Percentiles rank a stretch among this genome's conserved stretches.
Conservation (phyloP, 1,140 invertebrate species). For the Copidosoma floridanum region DNA sequence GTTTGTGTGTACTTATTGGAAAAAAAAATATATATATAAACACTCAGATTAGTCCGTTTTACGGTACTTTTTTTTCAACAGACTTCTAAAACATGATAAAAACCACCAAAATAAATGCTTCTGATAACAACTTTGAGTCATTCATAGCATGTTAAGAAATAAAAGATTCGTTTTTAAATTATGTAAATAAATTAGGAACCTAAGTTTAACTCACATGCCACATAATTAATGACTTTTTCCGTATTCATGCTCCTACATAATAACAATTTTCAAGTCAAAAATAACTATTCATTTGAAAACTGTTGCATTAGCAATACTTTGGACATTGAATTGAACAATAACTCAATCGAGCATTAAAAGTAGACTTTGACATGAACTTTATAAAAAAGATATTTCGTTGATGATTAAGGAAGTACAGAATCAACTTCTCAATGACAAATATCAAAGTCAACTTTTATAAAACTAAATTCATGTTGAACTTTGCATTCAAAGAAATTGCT, state of each 20-base stretch:
- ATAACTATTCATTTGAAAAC: background rate
- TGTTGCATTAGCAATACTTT: background rate
- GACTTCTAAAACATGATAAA: conserved; percentile 22
- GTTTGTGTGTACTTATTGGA: too few relatives aligned
- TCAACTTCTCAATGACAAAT: too few relatives aligned
- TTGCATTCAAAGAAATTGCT: background rate
- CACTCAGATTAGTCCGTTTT: background rate
- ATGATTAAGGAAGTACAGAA: too few relatives aligned
- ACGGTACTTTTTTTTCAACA: background rate
- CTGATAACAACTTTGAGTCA: too few relatives aligned
- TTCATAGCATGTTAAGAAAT: too few relatives aligned
- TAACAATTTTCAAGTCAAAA: background rate
- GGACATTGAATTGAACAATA: background rate
- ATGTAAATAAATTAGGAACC: too few relatives aligned
- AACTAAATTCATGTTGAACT: background rate
- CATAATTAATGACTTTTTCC: background rate
- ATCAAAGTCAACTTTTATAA: background rate
- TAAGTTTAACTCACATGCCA: too few relatives aligned
- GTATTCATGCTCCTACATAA: conserved; percentile 4
- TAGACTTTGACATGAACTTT: background rate
- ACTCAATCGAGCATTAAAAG: too few relatives aligned
- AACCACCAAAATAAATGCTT: too few relatives aligned
- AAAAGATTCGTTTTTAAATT: too few relatives aligned
- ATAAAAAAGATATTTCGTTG: too few relatives aligned
- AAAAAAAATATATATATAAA: conserved; percentile 4